Base-by-base conservation (phyloP, 2,113 vertebrate genomes). In the Corydoras sp. region DNA sequence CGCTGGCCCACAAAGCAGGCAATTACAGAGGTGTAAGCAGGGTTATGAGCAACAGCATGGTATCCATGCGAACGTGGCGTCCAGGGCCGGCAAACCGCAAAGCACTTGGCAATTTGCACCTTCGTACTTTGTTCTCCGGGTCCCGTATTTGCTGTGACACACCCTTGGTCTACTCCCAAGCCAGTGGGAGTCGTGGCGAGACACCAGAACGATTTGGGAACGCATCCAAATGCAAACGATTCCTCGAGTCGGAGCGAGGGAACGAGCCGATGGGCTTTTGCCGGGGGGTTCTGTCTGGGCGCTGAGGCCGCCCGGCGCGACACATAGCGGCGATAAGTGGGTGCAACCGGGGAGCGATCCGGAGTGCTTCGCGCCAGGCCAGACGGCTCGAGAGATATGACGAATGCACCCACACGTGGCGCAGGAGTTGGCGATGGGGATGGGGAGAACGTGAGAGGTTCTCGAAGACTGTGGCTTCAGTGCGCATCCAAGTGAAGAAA, bases 21-120 rank as follows among this genome's bases (percentile, higher is more conserved):
- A 85, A 85, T 87, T 85, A 86, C 86, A 83, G 85, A 55, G 70
- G 75, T 74, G 77, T 35, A 59, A 82, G 77, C 77, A 35, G 77
- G 84, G 82, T 77, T 82, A 75, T 62, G 53, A 73, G 76, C 68
- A 75, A 83, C 62, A 69, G 81, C 77, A 54, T 30, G 62, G 58
- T 24, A 35, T 82, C 70, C 69, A 76, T 68, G 76, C 72, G 78
- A 77, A 66, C 81, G 82, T 76, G 79, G 76, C 77, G 56, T 51
- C n/a, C 76, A 65, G 71, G 76, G 62, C 5, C 62, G 77, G 82
- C 79, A 73, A 75, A 35, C 68, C 14, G 62, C 76, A 77, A 82
- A 70, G 80, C 73, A 73, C 78, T 75, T 71, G 74, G 62, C 68
- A 79, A 75, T 83, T 81, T 84, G 76, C 77, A 80, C 75, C 60